phyloP scores from a whole-genome alignment of 2,797 vertebrate genomes.

The Sebastes hubbsi region DNA sequence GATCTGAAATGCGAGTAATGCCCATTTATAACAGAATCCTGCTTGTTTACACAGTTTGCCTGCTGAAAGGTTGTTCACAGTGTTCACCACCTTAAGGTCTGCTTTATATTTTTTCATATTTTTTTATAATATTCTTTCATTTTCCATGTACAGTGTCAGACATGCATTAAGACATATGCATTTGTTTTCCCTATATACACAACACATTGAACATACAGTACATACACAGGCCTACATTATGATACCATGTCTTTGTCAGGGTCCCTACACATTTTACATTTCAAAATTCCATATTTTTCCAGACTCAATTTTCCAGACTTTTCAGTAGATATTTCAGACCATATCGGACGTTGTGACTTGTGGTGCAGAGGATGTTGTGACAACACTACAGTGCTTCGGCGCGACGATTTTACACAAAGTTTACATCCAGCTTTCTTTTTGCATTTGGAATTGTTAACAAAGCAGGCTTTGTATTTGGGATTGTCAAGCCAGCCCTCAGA shows the following conservation, averaged over 20 bases:
- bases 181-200: constrained; percentile 54
- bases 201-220: constrained; percentile 52
- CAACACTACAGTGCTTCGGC: no score
- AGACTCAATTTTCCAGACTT: no score
- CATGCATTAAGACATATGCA: constrained; percentile 78
- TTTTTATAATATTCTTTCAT: constrained; percentile 60
- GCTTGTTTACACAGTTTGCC: constrained; percentile 24
- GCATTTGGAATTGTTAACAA: no score
- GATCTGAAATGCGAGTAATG: constrained; percentile 36
- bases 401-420: no score
- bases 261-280: no score
- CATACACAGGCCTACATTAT: constrained; percentile 58
- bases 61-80: constrained; percentile 75
- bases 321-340: no score
- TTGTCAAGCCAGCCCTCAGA: no score
- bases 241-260: constrained; percentile 35
- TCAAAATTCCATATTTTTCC: no score
- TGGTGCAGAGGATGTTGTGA: no score
- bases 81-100: constrained; percentile 80
- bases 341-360: no score
- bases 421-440: no score
- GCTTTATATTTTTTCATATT: constrained; percentile 48
- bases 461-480: no score
- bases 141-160: constrained; percentile 67
- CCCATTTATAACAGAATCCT: constrained; percentile 32